Evolutionary conservation across 2,113 vertebrate genomes (phyloP), one percentile per base, ranked within the genome.

Genomic region (Cryptotis parvus): DNA sequence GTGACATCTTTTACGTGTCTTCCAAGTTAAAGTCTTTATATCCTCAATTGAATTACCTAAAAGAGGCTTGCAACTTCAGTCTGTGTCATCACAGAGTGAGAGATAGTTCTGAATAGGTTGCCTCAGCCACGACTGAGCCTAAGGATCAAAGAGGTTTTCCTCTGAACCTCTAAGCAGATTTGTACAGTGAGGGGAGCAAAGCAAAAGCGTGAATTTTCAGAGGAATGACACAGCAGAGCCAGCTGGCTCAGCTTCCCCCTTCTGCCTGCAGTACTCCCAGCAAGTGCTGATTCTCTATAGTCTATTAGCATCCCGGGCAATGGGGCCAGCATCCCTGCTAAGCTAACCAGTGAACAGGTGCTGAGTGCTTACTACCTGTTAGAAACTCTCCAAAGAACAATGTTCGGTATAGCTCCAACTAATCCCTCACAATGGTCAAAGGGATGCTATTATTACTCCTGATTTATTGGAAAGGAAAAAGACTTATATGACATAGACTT

Each of bases 1-100:
- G 35, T 94, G 94, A 95, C 45, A 70, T 86, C 61, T 66, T 92
- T 91, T 73, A 91, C 52, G 37, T 94, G 41, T 75, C 79, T 74
- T 16, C 75, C 58, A 82, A 92, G 84, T 92, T 87, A 79, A 89
- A 87, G 55, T 33, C 33, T 92, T 93, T 74, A 37, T 41, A 43
- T 43, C 27, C 11, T 11, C 43, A 89, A 45, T 16, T 45, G 39
- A 82, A 27, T 87, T 92, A 85, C 33, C 70, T 55, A 68, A 70
- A 76, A 87, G 87, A 85, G 39, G 55, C 24, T 55, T 11, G 37
- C 33, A 49, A 72, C 35, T 77, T 31, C 33, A 76, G 69, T 69
- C 52, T 90, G 89, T 82, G 89, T 82, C 87, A 37, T 82, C 93
- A 52, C 9, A 72, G 77, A 12, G 77, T 79, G 81, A 49, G 27